Conservation (phyloP, 2,113 vertebrate species). For the Epinephelus moara region DNA sequence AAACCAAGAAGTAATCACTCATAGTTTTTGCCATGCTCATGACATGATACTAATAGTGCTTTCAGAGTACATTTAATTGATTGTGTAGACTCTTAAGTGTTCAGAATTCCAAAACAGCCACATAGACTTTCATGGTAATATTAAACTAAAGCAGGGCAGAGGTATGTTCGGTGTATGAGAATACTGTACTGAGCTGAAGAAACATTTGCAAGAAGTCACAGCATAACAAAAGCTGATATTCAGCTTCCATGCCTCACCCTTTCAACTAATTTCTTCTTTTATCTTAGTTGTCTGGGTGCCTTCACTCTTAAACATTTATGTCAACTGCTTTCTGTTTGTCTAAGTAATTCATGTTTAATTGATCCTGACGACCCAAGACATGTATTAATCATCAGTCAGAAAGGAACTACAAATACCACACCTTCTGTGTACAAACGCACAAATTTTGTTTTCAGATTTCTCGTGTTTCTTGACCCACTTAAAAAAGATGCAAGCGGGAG, state of each 20-base stretch:
- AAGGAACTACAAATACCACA: slow-evolving; percentile 21
- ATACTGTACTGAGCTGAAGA: background rate
- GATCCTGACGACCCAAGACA: slow-evolving; percentile 27
- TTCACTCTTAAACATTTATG: slow-evolving; percentile 21
- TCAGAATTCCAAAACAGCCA: background rate
- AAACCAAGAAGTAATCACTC: slow-evolving; percentile 48
- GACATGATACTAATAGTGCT: background rate
- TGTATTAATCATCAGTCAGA: slow-evolving; percentile 62
- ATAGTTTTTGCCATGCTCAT: slow-evolving; percentile 13
- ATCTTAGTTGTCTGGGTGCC: background rate
- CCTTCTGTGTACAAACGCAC: slow-evolving; percentile 33
- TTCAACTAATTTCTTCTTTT: background rate
- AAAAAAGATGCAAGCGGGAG: slow-evolving; percentile 64
- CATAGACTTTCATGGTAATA: background rate
- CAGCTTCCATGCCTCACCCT: background rate
- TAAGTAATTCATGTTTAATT: slow-evolving; percentile 38
- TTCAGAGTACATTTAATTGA: background rate
- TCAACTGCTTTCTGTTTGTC: slow-evolving; percentile 35
- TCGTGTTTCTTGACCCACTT: slow-evolving; percentile 73
- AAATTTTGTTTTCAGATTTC: slow-evolving; percentile 61
- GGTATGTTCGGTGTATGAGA: background rate
- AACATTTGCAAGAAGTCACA: background rate
- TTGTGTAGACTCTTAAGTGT: background rate
- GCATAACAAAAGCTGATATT: background rate
- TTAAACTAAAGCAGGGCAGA: background rate